Base-by-base conservation (phyloP, 2,797 vertebrate genomes). In the Micromesistius poutassou region DNA sequence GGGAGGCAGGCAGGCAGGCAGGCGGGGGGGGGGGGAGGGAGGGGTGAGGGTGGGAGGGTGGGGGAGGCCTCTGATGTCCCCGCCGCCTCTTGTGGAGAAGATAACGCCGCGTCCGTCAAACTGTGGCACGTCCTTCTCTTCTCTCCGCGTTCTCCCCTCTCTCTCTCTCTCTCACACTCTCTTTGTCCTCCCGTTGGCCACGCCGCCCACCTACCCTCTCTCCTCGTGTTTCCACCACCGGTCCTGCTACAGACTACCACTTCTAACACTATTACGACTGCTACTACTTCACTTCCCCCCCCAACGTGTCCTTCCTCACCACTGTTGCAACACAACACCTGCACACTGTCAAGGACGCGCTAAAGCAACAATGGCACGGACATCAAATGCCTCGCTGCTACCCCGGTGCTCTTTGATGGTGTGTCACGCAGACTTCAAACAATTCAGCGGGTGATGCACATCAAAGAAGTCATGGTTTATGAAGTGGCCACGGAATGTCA, bases 391-490 rank as follows among this genome's bases (percentile, higher is more conserved):
- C 36, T 38, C 33, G 33, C 33, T 62, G 50, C 22, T 8, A 13
- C 13, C 46, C 16, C 46, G 16, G 46, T 5, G 55, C 55, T 50
- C 46, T 62, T 62, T 62, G 55, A 62, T 25, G 55, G 55, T 19
- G n/a, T 71, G 68, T 30, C 25, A 30, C 68, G 30, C 68, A 71
- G 68, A 71, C 68, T 71, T 71, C 68, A 71, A 31, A 71, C 68
- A 31, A 16, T 71, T 13, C 68, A 30, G 28, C n/a, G 66, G 68
- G 68, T 9, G 68, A 71, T 16, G 68, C 12, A 16, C 68, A 71
- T 71, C 68, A 71, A 71, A 71, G 68, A 16, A 30, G 68, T 71
- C 68, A 16, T 71, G 68, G 68, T 30, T 71, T 30, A 71, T 71
- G 10, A 35, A 73, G 72, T 73, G 72, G 33, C 30, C 71, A 33